Evolutionary conservation across 2,888 invertebrate genomes (phyloP), one percentile per base, ranked within the genome.

Genomic region (Lissonota sp.): DNA sequence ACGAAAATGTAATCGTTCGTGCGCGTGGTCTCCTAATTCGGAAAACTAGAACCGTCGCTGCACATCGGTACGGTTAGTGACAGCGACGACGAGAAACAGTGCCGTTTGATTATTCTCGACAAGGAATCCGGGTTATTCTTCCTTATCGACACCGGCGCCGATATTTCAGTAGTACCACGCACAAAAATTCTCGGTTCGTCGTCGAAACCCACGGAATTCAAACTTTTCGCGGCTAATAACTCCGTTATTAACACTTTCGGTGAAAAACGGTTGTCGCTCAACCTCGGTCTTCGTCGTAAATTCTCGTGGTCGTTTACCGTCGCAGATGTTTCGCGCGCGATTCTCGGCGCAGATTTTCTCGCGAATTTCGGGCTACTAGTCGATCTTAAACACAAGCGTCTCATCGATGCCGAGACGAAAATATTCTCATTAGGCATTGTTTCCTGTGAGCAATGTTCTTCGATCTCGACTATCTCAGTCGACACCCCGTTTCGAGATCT

Each of bases 21-120:
- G 49, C 46, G 14, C 71, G 8, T 73, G 42, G 51, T 3, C 2
- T 7, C n/a, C n/a, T 4, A 4, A 10, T 2, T 44, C 49, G 71
- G 78, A 64, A 78, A 81, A 74, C 70, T 74, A 74, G 40, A 6
- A 3, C 12, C 72, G 72, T 63, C 58, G 73, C 73, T 40, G 67
- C 46, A 16, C n/a, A 40, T 76, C 6, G 62, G 26, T 67, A 77
- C 77, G 72, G 70, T 74, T n/a, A n/a, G n/a, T 5, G 44, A 53
- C 73, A 66, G 60, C 77, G 69, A 64, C 66, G 57, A 6, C 5
- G n/a, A 58, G 6, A 69, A 70, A 58, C 67, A 70, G 42, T 44
- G 39, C 42, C 74, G 81, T 44, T 74, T 78, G 3, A 49, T 77
- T 0, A 39, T 82, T 1, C n/a, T 60, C 2, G 82, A 82, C 55